phyloP scores from a whole-genome alignment of 2,113 vertebrate species.

The Myiagra hebetior region DNA sequence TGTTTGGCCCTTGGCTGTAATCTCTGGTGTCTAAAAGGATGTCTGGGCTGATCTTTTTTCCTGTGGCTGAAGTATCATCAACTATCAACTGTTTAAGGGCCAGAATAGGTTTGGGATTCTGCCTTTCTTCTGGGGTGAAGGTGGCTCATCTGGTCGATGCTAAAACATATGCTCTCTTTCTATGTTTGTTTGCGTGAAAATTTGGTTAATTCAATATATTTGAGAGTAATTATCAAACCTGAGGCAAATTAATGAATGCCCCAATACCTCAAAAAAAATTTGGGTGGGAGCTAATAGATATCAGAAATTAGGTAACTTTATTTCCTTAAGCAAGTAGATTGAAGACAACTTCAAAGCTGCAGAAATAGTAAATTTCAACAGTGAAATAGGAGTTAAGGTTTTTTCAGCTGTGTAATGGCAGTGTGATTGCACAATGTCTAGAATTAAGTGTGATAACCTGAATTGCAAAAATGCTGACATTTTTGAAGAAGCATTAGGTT shows the following conservation, averaged over 20 bases:
- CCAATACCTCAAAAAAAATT: not conserved
- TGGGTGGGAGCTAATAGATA: not conserved
- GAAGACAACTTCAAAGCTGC: not conserved
- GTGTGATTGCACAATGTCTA: not conserved
- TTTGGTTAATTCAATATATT: not conserved
- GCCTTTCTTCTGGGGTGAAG: not conserved
- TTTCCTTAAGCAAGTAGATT: not conserved
- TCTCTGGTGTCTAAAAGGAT: not conserved
- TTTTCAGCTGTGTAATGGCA: not conserved
- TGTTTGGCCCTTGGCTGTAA: not conserved
- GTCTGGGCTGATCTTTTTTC: not conserved
- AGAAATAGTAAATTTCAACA: not conserved
- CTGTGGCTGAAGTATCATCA: not conserved
- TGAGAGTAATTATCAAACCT: not conserved
- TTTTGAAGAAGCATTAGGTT: not conserved
- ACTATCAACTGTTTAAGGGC: not conserved
- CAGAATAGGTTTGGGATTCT: not conserved
- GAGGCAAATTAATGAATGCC: not conserved
- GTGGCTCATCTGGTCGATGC: not conserved
- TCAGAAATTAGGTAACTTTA: not conserved
- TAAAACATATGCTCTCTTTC: not conserved
- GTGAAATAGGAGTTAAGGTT: not conserved
- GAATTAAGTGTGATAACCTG: not conserved
- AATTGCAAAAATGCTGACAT: not conserved
- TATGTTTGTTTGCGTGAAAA: not conserved